Conservation (phyloP, 2,797 vertebrate genomes). For the Lepus townsendii region DNA sequence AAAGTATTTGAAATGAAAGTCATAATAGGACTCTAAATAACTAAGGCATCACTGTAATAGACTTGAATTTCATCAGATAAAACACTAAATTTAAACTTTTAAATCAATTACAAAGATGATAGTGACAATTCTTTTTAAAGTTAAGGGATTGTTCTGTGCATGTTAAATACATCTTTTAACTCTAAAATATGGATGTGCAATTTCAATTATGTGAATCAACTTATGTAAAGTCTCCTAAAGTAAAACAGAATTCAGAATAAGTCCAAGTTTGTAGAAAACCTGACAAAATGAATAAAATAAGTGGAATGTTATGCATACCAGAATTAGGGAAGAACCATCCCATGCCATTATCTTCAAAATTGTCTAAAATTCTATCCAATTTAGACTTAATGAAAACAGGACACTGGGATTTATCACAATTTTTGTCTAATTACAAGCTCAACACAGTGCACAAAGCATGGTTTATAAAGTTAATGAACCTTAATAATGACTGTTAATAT, state of each 20-base stretch:
- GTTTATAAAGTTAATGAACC: background rate
- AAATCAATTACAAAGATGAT: background rate
- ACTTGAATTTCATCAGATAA: background rate
- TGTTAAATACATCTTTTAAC: background rate
- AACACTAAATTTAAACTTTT: background rate
- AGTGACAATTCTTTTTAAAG: background rate
- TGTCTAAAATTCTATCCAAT: background rate
- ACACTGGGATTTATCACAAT: background rate
- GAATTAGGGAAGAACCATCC: background rate
- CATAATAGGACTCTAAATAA: background rate
- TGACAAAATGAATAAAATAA: background rate
- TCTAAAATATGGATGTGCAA: background rate
- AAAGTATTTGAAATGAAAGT: background rate
- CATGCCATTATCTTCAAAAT: background rate
- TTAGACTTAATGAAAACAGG: background rate
- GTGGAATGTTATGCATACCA: background rate
- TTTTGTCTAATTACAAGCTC: background rate
- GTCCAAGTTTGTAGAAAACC: background rate
- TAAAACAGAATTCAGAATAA: background rate
- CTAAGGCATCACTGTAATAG: background rate
- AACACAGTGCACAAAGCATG: background rate
- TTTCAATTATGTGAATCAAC: background rate
- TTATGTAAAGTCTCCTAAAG: background rate
- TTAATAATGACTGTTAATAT: background rate
- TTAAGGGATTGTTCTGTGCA: background rate